Conservation (phyloP, 1,140 invertebrate species). For the Lepidurus packardi region DNA sequence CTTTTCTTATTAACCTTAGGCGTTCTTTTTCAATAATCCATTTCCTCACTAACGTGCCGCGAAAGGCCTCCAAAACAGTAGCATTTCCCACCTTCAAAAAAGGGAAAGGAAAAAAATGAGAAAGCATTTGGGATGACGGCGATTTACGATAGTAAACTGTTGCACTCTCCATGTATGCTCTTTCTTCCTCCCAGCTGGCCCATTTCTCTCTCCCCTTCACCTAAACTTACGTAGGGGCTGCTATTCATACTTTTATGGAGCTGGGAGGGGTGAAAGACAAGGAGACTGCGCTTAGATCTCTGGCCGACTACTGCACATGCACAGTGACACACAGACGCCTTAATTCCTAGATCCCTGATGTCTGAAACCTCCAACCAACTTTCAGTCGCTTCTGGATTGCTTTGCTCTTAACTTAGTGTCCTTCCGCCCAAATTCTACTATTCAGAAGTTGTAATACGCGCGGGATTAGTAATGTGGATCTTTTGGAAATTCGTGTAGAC, state of each 20-base stretch:
- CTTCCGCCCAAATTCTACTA: background rate
- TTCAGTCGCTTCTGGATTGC: constrained; percentile 1
- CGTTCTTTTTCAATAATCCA: too few species aligned
- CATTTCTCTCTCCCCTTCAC: background rate
- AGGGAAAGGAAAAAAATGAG: background rate
- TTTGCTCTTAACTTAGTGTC: background rate
- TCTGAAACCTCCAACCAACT: background rate
- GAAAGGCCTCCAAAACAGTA: background rate
- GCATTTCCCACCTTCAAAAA: background rate
- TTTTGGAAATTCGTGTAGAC: background rate
- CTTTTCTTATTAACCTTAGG: too few species aligned
- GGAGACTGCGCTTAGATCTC: constrained; percentile 8
- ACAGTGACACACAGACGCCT: background rate
- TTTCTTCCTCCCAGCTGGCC: background rate
- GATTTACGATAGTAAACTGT: constrained; percentile 4
- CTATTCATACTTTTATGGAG: background rate
- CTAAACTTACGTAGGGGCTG: background rate
- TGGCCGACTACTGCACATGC: background rate
- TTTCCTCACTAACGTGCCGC: too few species aligned
- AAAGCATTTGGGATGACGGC: background rate
- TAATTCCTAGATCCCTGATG: background rate
- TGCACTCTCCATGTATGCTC: background rate
- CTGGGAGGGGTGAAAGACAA: background rate
- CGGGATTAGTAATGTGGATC: background rate
- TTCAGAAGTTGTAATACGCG: background rate